These are phyloP conservation scores for Littorina saxatilis DNA, from an alignment of 1,140 invertebrate species.

Conservation along the genomic window DNA sequence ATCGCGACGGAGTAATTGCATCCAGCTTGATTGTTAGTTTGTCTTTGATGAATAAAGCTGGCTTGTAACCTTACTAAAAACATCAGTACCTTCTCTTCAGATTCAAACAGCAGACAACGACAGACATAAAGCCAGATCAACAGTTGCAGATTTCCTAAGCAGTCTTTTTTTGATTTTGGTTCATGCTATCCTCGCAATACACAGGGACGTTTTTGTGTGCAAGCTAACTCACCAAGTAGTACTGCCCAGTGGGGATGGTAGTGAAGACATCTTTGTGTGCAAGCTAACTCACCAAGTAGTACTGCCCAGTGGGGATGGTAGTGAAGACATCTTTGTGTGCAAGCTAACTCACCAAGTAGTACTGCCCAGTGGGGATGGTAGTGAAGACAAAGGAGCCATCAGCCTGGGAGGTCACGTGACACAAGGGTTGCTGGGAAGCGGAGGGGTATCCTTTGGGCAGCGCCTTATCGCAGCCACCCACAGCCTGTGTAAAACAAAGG, in stretches of 20 bases:
- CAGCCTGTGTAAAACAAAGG: slow-evolving; percentile 73
- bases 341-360: slow-evolving; percentile 79
- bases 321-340: slow-evolving; percentile 83
- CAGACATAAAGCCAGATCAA: too few species aligned
- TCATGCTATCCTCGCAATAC: too few species aligned
- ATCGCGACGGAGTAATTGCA: too few species aligned
- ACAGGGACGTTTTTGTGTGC: too few species aligned
- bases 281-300: slow-evolving; percentile 80
- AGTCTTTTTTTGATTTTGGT: too few species aligned
- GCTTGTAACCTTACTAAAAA: too few species aligned
- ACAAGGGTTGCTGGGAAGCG: slow-evolving; percentile 79
- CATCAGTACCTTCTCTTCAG: too few species aligned
- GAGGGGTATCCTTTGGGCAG: slow-evolving; percentile 78
- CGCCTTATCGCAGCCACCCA: slow-evolving; percentile 80
- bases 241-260: slow-evolving; percentile 86
- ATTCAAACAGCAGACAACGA: too few species aligned
- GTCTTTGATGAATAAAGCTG: too few species aligned
- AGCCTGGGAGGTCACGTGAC: slow-evolving; percentile 84
- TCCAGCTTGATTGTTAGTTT: too few species aligned
- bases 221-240: slow-evolving; percentile 80
- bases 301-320: slow-evolving; percentile 86
- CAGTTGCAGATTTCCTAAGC: too few species aligned
- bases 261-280: too few species aligned
- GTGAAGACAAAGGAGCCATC: slow-evolving; percentile 88
- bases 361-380: slow-evolving; percentile 86